Evolutionary conservation across 2,888 invertebrate genomes (phyloP).

Genomic region (Drosophila neoperkinsi): DNA sequence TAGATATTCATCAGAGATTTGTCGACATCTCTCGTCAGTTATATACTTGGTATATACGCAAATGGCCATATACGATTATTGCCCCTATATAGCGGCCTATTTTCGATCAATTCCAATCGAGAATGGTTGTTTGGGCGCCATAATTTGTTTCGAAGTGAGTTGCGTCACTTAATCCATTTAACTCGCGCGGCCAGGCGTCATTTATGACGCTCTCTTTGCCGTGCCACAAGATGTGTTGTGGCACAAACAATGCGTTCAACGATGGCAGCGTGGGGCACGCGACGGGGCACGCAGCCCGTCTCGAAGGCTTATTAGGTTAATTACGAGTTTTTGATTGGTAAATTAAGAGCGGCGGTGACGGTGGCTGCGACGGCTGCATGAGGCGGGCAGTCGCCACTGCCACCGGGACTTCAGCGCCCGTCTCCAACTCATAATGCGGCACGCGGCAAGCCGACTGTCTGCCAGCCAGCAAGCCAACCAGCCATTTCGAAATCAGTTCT

Average conservation of each 20-base stretch:
- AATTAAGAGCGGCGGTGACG: constrained; percentile 63
- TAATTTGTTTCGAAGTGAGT: constrained; percentile 70
- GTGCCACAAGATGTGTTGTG: constrained; percentile 9
- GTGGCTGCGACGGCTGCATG: constrained; percentile 30
- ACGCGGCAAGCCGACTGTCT: constrained; percentile 62
- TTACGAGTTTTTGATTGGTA: constrained; percentile 82
- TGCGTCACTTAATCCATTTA: constrained; percentile 78
- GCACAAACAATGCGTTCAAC: constrained; percentile 36
- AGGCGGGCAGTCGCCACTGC: constrained; percentile 29
- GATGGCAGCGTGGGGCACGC: constrained; percentile 67
- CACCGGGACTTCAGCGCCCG: not conserved
- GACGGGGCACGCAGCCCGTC: constrained; percentile 59
- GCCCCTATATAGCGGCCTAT: constrained; percentile 52
- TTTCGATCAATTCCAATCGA: constrained; percentile 50
- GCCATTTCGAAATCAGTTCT: constrained; percentile 79
- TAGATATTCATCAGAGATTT: not conserved
- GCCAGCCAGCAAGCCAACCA: constrained; percentile 40
- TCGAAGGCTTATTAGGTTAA: constrained; percentile 79
- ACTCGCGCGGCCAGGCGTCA: constrained; percentile 56
- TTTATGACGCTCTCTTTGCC: constrained; percentile 53
- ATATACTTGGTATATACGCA: not conserved
- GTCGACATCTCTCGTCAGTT: not conserved
- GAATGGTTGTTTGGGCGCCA: constrained; percentile 43
- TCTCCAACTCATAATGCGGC: constrained; percentile 51
- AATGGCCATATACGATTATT: constrained; percentile 17